phyloP scores from a whole-genome alignment of 1,140 invertebrate species.

The Polyergus mexicanus region DNA sequence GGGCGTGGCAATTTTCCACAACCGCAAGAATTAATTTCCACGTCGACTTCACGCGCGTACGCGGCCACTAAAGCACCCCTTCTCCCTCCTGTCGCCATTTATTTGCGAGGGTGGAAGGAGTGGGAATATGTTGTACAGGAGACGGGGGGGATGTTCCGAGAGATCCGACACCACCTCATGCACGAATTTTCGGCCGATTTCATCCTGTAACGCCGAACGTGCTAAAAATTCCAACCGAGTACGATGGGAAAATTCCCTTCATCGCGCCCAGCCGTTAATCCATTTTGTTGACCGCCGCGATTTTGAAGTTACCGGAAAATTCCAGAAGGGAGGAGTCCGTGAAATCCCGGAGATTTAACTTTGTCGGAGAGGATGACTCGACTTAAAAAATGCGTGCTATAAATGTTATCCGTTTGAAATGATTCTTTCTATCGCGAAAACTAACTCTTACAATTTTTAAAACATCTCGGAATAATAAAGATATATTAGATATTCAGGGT shows the following conservation, averaged over 20 bases:
- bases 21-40: slow-evolving; percentile 70
- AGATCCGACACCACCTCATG: slow-evolving; percentile 62
- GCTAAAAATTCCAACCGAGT: slow-evolving; percentile 58
- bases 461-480: neutral
- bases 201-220: slow-evolving; percentile 51
- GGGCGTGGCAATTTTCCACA: slow-evolving; percentile 51
- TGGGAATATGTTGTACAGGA: slow-evolving; percentile 12
- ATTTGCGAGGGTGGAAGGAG: slow-evolving; percentile 17
- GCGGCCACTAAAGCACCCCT: slow-evolving; percentile 39
- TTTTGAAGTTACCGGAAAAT: slow-evolving; percentile 47
- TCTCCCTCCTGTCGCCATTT: slow-evolving; percentile 12
- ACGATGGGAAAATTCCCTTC: slow-evolving; percentile 56
- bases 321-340: neutral
- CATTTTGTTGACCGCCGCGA: slow-evolving; percentile 53
- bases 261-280: slow-evolving; percentile 41
- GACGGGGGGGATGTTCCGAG: slow-evolving; percentile 17
- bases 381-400: neutral
- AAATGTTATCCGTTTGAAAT: slow-evolving; percentile 9
- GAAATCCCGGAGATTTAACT: slow-evolving; percentile 23
- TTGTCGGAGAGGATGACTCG: neutral
- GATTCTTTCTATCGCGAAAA: neutral
- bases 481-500: neutral
- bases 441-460: neutral
- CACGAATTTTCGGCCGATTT: slow-evolving; percentile 62
- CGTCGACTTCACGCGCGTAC: slow-evolving; percentile 43